These are phyloP conservation scores for Malachius bipustulatus DNA, from an alignment of 2,888 invertebrate species.

Conservation along the genomic window DNA sequence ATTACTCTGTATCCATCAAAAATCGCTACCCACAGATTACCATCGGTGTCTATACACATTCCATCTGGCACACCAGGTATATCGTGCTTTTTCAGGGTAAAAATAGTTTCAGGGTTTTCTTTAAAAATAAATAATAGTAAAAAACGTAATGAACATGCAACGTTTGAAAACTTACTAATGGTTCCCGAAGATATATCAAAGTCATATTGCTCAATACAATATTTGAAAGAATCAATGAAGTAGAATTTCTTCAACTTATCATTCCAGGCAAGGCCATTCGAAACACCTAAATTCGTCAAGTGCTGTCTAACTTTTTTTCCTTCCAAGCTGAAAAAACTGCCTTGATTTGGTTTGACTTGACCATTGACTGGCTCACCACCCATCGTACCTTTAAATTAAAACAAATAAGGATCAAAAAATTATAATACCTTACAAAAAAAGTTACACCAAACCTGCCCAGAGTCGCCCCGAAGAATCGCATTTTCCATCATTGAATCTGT, in stretches of 20 bases:
- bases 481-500: conserved; percentile 71
- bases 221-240: conserved; percentile 57
- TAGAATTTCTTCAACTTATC: conserved; percentile 52
- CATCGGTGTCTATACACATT: conserved; percentile 67
- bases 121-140: not conserved
- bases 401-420: conserved; percentile 1
- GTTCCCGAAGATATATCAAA: conserved; percentile 43
- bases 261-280: conserved; percentile 62
- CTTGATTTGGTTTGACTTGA: conserved; percentile 16
- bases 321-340: conserved; percentile 19
- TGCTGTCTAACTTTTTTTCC: conserved; percentile 11
- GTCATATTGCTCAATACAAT: conserved; percentile 53
- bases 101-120: conserved; percentile 30
- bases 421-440: not conserved
- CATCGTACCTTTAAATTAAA: conserved; percentile 24
- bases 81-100: conserved; percentile 39
- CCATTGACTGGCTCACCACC: conserved; percentile 19
- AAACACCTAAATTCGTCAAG: conserved; percentile 4
- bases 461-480: conserved; percentile 61
- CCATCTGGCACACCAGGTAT: conserved; percentile 52
- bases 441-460: conserved; percentile 42
- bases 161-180: conserved; percentile 28
- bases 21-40: conserved; percentile 66
- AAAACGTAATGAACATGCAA: not conserved
- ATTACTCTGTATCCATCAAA: conserved; percentile 53